Percentiles rank a stretch among this genome's conserved stretches.
Evolutionary conservation across 2,888 invertebrate genomes (phyloP).

Genomic region (Loripinus fragilis): DNA sequence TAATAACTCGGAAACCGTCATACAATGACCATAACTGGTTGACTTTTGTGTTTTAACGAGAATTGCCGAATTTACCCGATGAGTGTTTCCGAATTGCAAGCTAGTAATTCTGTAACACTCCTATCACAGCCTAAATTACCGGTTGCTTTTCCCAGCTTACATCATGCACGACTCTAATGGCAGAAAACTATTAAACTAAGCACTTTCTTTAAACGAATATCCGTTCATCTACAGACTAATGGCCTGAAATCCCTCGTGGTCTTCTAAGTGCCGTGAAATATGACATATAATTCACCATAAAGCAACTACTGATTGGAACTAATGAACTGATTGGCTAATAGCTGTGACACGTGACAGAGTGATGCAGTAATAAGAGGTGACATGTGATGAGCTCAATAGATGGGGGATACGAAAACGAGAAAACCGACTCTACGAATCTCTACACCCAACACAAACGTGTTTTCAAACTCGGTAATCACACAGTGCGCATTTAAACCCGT

Average conservation of each 20-base stretch:
- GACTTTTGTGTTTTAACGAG: no score
- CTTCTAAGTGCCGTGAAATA: conserved; percentile 21
- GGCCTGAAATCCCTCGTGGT: conserved; percentile 9
- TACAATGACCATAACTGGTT: no score
- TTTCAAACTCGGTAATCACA: no score
- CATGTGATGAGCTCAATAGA: conserved; percentile 15
- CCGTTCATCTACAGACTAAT: neutral
- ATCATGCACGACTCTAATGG: conserved; percentile 5
- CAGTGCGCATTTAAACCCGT: no score
- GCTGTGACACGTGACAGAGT: conserved; percentile 17
- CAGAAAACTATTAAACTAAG: neutral
- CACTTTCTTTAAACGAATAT: conserved; percentile 8
- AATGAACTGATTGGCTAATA: conserved; percentile 22
- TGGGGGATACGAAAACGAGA: neutral
- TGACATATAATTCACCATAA: conserved; percentile 18
- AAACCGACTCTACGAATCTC: no score
- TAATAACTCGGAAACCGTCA: no score
- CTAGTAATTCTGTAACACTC: no score
- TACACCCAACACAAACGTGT: no score
- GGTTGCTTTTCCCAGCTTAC: no score
- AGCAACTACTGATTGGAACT: conserved; percentile 18
- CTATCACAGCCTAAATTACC: no score
- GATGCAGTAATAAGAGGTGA: conserved; percentile 7
- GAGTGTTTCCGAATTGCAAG: no score
- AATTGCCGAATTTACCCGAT: no score